Percentiles rank a stretch among this genome's conserved stretches.
Conservation (phyloP, 2,888 invertebrate genomes). For the Aleiodes alternator region DNA sequence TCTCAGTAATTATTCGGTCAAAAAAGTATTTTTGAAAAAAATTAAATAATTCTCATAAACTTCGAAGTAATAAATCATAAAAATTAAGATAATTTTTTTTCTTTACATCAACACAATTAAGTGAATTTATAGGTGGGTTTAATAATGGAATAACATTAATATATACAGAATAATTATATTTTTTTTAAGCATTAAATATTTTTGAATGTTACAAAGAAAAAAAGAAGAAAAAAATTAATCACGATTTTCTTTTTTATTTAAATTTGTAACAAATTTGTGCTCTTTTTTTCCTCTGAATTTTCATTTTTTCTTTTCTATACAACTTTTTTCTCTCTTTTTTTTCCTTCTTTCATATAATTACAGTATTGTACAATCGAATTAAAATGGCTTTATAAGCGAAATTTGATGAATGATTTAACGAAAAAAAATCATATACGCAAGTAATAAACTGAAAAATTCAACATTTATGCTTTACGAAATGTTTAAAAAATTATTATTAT, state of each 20-base stretch:
- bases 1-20: too few relatives aligned
- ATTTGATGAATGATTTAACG: background rate
- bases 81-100: background rate
- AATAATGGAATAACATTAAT: conserved; percentile 22
- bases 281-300: conserved; percentile 35
- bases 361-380: conserved; percentile 48
- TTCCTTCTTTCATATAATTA: conserved; percentile 56
- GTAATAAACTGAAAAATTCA: conserved; percentile 7
- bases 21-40: too few relatives aligned
- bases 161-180: conserved; percentile 23
- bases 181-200: background rate
- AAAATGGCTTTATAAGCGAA: background rate
- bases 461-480: too few relatives aligned
- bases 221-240: background rate
- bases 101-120: background rate
- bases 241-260: background rate
- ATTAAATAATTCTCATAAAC: background rate
- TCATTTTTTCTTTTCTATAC: conserved; percentile 15
- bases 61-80: background rate
- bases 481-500: background rate
- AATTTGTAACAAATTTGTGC: background rate
- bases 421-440: background rate
- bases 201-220: too few relatives aligned
- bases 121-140: conserved; percentile 12
- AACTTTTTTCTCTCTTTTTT: conserved; percentile 40